Evolutionary conservation across 2,113 vertebrate genomes (phyloP).

Genomic region (Notiomystis cincta): DNA sequence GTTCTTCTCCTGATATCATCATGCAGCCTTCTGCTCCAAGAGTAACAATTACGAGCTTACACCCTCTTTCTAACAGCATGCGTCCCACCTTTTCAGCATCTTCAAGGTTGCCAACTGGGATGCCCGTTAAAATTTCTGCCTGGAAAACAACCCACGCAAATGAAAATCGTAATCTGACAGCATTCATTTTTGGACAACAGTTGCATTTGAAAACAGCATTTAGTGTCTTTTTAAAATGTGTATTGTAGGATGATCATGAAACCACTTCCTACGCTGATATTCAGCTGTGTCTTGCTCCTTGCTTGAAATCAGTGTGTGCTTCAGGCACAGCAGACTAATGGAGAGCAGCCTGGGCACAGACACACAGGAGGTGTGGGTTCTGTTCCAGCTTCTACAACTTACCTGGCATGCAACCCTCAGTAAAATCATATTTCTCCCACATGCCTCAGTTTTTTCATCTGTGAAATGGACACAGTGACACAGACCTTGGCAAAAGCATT

Average conservation of each 20-base stretch:
- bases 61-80: constrained; percentile 82
- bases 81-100: constrained; percentile 78
- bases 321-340: neutral
- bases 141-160: constrained; percentile 68
- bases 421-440: neutral
- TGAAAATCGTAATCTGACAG: constrained; percentile 25
- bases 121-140: constrained; percentile 89
- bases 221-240: neutral
- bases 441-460: neutral
- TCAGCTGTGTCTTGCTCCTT: neutral
- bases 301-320: neutral
- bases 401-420: neutral
- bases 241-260: neutral
- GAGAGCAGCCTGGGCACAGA: neutral
- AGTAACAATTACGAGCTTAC: constrained; percentile 83
- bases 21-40: constrained; percentile 89
- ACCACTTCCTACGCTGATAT: neutral
- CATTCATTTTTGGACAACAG: constrained; percentile 31
- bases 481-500: neutral
- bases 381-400: neutral
- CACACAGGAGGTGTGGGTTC: neutral
- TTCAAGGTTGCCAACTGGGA: constrained; percentile 70
- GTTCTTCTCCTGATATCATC: constrained; percentile 75
- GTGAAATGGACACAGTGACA: neutral
- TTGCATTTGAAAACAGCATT: neutral